Evolutionary conservation across 1,140 invertebrate genomes (phyloP).

Genomic region (Sinonovacula constricta): DNA sequence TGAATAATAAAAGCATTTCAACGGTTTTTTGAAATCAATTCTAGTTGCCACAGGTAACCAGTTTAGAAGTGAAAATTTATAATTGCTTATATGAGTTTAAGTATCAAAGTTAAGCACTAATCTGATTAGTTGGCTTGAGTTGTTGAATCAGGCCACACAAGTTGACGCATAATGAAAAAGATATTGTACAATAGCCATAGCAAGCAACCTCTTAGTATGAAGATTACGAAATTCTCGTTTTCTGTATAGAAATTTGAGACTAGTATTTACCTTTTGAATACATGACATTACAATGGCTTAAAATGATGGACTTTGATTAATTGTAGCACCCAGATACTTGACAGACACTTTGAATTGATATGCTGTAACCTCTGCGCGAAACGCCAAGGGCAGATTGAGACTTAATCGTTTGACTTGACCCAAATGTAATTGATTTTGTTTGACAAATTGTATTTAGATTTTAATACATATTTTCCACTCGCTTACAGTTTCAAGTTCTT

Average conservation of each 20-base stretch:
- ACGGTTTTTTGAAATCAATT: no score
- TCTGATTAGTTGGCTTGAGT: not conserved
- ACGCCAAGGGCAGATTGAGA: not conserved
- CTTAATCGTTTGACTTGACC: slow-evolving; percentile 11
- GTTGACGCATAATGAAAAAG: slow-evolving; percentile 25
- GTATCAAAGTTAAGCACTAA: not conserved
- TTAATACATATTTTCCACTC: slow-evolving; percentile 23
- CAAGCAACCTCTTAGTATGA: slow-evolving; percentile 16
- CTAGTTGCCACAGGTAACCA: not conserved
- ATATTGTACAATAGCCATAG: slow-evolving; percentile 17
- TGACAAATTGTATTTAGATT: slow-evolving; percentile 11
- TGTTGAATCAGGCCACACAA: not conserved
- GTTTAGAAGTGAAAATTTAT: not conserved
- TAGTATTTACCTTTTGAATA: slow-evolving; percentile 34
- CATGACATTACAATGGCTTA: slow-evolving; percentile 8
- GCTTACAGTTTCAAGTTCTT: slow-evolving; percentile 10
- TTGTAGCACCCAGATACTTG: slow-evolving; percentile 28
- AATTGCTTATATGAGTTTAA: not conserved
- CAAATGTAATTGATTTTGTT: slow-evolving; percentile 19
- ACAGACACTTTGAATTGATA: slow-evolving; percentile 1
- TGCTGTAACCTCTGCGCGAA: not conserved
- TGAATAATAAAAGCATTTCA: no score
- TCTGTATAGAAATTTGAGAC: slow-evolving; percentile 23
- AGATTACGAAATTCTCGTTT: not conserved
- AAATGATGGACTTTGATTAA: slow-evolving; percentile 17